Percentiles rank a stretch among this genome's conserved stretches.
Evolutionary conservation across 2,888 invertebrate species (phyloP).

Genomic region (Brenthis ino): DNA sequence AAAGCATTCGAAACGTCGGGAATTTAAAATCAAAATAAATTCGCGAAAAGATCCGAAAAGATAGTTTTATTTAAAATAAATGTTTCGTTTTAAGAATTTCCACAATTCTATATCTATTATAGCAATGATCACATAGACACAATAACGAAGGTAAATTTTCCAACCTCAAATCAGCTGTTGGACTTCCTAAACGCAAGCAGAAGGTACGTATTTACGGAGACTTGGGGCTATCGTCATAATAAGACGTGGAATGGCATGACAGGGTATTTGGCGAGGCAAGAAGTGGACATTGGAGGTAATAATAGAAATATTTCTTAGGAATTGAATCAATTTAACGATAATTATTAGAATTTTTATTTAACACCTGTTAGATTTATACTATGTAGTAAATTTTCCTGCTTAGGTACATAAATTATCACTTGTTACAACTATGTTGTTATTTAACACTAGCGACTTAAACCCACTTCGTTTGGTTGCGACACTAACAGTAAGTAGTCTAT

Average conservation of each 20-base stretch:
- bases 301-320: not conserved
- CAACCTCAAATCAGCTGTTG: constrained; percentile 80
- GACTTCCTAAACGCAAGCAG: constrained; percentile 83
- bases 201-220: constrained; percentile 74
- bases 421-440: not conserved
- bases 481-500: too few relatives aligned
- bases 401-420: too few relatives aligned
- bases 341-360: too few relatives aligned
- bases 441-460: not conserved
- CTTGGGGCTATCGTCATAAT: constrained; percentile 84
- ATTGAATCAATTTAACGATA: not conserved
- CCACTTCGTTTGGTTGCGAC: too few relatives aligned
- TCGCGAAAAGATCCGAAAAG: too few relatives aligned
- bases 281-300: constrained; percentile 84
- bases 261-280: constrained; percentile 80
- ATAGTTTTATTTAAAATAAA: too few relatives aligned
- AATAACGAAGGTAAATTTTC: constrained; percentile 84
- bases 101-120: constrained; percentile 16
- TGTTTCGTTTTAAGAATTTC: too few relatives aligned
- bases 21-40: too few relatives aligned
- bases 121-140: constrained; percentile 81
- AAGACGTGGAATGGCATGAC: constrained; percentile 86
- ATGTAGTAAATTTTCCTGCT: too few relatives aligned
- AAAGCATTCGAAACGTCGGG: too few relatives aligned
- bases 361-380: too few relatives aligned